Evolutionary conservation across 2,888 invertebrate genomes (phyloP).

Genomic region (Mystacides longicornis): DNA sequence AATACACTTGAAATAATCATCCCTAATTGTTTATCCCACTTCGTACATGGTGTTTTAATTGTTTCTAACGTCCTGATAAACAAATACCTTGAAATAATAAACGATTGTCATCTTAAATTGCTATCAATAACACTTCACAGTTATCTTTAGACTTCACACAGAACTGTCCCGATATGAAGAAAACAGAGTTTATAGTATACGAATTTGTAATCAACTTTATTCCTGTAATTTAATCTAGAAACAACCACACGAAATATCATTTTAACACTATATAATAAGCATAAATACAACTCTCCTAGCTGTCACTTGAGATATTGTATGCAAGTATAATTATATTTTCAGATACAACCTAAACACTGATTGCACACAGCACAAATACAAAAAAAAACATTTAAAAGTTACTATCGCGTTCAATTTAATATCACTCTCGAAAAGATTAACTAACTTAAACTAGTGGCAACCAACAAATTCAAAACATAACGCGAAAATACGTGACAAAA

Average conservation of each 20-base stretch:
- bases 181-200: neutral
- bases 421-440: neutral
- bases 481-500: constrained; percentile 11
- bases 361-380: neutral
- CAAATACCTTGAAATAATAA: neutral
- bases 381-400: neutral
- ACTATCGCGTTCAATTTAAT: neutral
- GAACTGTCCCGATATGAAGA: neutral
- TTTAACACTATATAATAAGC: neutral
- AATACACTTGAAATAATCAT: constrained; percentile 16
- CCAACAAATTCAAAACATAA: constrained; percentile 13
- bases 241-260: constrained; percentile 4
- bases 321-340: neutral
- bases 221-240: neutral
- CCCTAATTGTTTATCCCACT: constrained; percentile 13
- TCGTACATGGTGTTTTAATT: constrained; percentile 19
- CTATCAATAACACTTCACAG: constrained; percentile 10
- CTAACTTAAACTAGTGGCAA: constrained; percentile 7
- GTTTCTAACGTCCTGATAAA: neutral
- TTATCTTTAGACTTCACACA: constrained; percentile 1
- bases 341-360: neutral
- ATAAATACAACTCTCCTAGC: neutral
- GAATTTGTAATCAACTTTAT: neutral
- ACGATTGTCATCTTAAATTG: neutral
- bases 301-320: neutral